phyloP scores from a whole-genome alignment of 1,140 invertebrate species.

The Aplysia californica region DNA sequence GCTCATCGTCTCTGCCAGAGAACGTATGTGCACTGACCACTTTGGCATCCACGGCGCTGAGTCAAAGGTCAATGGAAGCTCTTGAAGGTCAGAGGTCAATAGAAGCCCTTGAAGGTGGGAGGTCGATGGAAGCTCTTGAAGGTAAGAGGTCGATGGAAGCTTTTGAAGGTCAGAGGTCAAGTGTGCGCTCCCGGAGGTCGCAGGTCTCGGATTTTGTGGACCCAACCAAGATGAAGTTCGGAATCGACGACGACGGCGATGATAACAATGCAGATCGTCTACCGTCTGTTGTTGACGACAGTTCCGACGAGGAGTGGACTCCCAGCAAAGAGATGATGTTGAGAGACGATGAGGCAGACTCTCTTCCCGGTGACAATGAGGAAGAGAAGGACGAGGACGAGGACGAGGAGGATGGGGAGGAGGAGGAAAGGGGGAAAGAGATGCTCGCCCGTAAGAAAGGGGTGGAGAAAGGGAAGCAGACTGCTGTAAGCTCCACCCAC shows the following conservation, averaged over 20 bases:
- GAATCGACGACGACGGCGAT: background rate
- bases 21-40: no score
- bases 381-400: background rate
- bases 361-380: background rate
- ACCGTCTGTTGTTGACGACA: background rate
- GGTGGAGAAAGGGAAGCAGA: background rate
- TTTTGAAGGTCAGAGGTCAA: background rate
- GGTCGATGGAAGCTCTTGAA: background rate
- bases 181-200: background rate
- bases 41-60: background rate
- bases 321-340: background rate
- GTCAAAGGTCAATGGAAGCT: background rate
- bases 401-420: background rate
- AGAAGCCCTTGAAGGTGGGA: background rate
- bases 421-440: background rate
- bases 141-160: background rate
- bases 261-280: background rate
- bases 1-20: no score
- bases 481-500: background rate
- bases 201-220: constrained; percentile 8
- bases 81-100: background rate
- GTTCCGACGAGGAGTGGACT: constrained; percentile 24
- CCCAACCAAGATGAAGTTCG: constrained; percentile 21
- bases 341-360: background rate
- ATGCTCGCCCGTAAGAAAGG: background rate